Conservation (phyloP, 2,797 vertebrate genomes). For the Acanthurus leucopareius region DNA sequence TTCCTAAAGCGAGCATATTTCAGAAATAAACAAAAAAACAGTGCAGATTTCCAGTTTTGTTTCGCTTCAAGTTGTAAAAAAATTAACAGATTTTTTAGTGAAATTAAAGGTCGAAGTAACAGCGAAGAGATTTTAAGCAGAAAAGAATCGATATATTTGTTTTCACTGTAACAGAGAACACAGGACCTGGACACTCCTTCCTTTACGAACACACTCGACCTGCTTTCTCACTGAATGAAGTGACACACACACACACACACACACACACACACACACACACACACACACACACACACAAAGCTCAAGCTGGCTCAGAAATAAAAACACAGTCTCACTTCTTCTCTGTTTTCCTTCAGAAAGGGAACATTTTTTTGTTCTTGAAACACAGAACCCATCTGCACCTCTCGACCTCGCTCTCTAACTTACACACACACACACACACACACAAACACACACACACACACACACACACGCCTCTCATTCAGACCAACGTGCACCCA, state of each 20-base stretch:
- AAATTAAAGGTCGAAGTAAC: slow-evolving; percentile 55
- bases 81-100: slow-evolving; percentile 29
- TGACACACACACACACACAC: slow-evolving; percentile 8
- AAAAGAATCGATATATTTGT: background rate
- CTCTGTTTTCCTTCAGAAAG: slow-evolving; percentile 26
- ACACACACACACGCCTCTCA: slow-evolving; percentile 10
- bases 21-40: slow-evolving; percentile 6
- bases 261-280: slow-evolving; percentile 25
- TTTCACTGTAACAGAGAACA: slow-evolving; percentile 46
- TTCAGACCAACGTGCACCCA: slow-evolving; percentile 6
- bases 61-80: slow-evolving; percentile 45
- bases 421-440: slow-evolving; percentile 12
- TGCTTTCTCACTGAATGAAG: slow-evolving; percentile 26
- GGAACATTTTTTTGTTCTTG: slow-evolving; percentile 33
- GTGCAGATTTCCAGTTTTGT: slow-evolving; percentile 55
- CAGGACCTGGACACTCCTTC: slow-evolving; percentile 32
- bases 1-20: background rate
- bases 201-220: slow-evolving; percentile 7
- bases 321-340: slow-evolving; percentile 24
- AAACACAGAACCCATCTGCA: slow-evolving; percentile 40
- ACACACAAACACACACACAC: background rate
- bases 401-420: background rate
- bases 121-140: slow-evolving; percentile 32
- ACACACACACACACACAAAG: background rate
- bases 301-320: slow-evolving; percentile 53